phyloP scores from a whole-genome alignment of 2,797 vertebrate genomes.

The Tragopan temminckii region DNA sequence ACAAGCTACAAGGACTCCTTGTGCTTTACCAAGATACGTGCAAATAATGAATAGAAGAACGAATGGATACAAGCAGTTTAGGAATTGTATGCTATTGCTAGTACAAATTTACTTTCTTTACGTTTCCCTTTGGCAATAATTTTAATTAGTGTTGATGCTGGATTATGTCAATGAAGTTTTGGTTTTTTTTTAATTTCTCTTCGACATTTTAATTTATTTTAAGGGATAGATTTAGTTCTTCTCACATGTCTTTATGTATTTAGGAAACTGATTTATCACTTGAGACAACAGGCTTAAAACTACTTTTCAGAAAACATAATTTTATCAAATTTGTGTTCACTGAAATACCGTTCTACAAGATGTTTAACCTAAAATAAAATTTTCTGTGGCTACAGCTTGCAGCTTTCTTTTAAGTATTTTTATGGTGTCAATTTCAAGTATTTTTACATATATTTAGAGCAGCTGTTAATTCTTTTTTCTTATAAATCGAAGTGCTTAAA shows the following conservation, averaged over 20 bases:
- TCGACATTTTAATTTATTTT: background rate
- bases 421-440: background rate
- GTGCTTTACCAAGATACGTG: background rate
- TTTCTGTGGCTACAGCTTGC: background rate
- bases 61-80: background rate
- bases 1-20: background rate
- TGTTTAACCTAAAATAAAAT: background rate
- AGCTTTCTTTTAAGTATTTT: background rate
- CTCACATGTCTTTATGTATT: background rate
- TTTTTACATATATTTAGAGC: background rate
- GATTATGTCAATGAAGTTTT: background rate
- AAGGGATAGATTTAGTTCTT: background rate
- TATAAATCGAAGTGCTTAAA: background rate
- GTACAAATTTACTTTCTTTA: background rate
- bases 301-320: background rate
- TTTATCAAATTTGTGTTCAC: background rate
- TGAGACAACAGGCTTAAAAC: background rate
- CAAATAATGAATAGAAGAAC: background rate
- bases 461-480: background rate
- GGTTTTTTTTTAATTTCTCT: background rate
- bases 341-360: background rate
- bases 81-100: background rate
- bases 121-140: background rate
- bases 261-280: background rate
- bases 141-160: background rate